These are phyloP conservation scores for Xenopus tropicalis DNA, from an alignment of 2,113 vertebrate species.

Conservation along the genomic window UCB_Xtro_10.0 CM004449.2:106306501-106307000, in stretches of 20 bases:
- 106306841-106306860: constrained; percentile 72
- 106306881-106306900: constrained; percentile 62
- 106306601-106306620: constrained; percentile 64
- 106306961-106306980: constrained; percentile 59
- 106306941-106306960: constrained; percentile 45
- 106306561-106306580: constrained; percentile 50
- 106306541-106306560: constrained; percentile 53
- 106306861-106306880: constrained; percentile 54
- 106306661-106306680: constrained; percentile 63
- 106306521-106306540: constrained; percentile 64
- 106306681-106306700: constrained; percentile 63
- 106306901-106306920: constrained; percentile 72
- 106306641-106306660: constrained; percentile 62
- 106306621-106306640: constrained; percentile 66
- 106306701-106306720: constrained; percentile 62
- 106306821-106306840: constrained; percentile 57
- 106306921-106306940: constrained; percentile 64
- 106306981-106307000: constrained; percentile 66
- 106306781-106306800: constrained; percentile 69
- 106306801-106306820: constrained; percentile 56
- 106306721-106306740: constrained; percentile 61
- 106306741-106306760: constrained; percentile 69
- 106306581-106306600: constrained; percentile 57
- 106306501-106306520: constrained; percentile 48
- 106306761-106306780: constrained; percentile 59